These are phyloP conservation scores for Typhlomys cinereus DNA, from an alignment of 2,113 vertebrate species.

Conservation along the genomic window DNA sequence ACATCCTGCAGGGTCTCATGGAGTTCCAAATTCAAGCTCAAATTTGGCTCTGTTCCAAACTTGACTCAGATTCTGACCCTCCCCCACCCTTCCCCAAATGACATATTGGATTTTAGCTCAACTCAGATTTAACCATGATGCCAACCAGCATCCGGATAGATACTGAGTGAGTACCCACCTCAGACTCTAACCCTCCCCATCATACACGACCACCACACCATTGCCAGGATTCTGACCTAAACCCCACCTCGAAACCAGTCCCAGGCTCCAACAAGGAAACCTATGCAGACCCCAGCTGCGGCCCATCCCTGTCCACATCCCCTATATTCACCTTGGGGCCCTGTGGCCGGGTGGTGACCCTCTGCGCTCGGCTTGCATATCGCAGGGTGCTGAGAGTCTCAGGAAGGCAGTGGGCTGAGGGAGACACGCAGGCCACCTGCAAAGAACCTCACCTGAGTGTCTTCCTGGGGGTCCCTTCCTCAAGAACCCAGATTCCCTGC, in stretches of 20 bases:
- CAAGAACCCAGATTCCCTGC: neutral
- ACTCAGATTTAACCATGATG: neutral
- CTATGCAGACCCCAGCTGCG: neutral
- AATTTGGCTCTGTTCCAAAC: neutral
- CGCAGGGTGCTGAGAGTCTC: constrained; percentile 87
- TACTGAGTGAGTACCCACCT: neutral
- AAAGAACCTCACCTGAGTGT: neutral
- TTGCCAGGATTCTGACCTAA: too few relatives aligned
- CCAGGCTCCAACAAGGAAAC: neutral
- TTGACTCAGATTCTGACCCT: neutral
- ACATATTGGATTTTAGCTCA: neutral
- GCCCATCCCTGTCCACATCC: neutral
- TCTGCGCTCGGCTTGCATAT: constrained; percentile 84
- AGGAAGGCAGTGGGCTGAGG: constrained; percentile 81
- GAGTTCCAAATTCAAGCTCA: neutral
- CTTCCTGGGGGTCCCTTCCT: neutral
- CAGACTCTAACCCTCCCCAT: neutral
- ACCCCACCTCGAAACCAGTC: neutral
- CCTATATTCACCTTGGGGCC: constrained; percentile 76
- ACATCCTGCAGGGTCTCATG: neutral
- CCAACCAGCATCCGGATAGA: neutral
- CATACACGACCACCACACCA: too few relatives aligned
- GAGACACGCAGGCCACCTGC: constrained; percentile 88
- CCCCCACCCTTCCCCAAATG: too few relatives aligned
- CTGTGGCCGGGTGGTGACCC: constrained; percentile 82